Conservation (phyloP, 2,888 invertebrate genomes). For the Drosophila kambysellisi region DNA sequence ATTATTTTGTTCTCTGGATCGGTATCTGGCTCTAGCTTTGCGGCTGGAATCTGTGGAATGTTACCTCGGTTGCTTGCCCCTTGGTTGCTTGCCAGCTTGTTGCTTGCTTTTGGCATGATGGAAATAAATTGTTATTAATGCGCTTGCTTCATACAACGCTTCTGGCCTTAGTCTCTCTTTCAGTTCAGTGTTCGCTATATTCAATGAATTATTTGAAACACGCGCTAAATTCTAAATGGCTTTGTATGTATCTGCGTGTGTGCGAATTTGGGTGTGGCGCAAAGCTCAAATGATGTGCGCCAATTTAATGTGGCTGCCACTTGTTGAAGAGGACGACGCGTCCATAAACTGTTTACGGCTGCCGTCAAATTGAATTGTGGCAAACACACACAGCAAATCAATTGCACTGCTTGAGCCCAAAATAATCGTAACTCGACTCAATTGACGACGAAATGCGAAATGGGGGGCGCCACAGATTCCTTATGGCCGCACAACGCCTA, state of each 20-base stretch:
- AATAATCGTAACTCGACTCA: constrained; percentile 63
- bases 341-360: constrained; percentile 68
- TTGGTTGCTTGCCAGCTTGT: constrained; percentile 11
- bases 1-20: constrained; percentile 9
- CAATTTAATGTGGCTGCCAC: constrained; percentile 71
- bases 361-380: constrained; percentile 70
- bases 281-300: constrained; percentile 53
- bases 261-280: constrained; percentile 11
- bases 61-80: constrained; percentile 29
- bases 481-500: background rate
- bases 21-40: constrained; percentile 15
- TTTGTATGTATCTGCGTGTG: constrained; percentile 8
- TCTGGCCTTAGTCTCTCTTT: constrained; percentile 28
- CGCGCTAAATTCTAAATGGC: constrained; percentile 63
- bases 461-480: background rate
- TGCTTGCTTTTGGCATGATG: constrained; percentile 40
- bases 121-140: constrained; percentile 79
- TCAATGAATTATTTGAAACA: constrained; percentile 69
- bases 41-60: constrained; percentile 56
- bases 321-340: constrained; percentile 56
- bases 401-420: constrained; percentile 52
- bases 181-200: constrained; percentile 23
- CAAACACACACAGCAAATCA: constrained; percentile 60
- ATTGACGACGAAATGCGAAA: constrained; percentile 16
- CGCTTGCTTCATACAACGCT: constrained; percentile 42